Evolutionary conservation across 2,113 vertebrate genomes (phyloP).

Genomic region (Lepisosteus osseus): DNA sequence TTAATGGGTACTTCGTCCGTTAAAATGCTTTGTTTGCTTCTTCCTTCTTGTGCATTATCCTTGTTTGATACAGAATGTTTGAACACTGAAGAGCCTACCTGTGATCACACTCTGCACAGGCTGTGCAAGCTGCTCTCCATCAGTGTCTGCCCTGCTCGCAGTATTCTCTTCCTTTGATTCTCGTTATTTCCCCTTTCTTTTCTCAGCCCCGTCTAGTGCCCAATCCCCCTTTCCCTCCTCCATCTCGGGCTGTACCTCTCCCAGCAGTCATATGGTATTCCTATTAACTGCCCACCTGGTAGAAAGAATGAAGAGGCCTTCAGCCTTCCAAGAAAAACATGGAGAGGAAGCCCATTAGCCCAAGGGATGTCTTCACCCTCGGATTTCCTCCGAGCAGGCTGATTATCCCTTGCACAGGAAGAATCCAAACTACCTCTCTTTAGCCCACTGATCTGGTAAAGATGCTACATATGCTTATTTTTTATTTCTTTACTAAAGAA

Average conservation of each 20-base stretch:
- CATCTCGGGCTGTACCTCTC: background rate
- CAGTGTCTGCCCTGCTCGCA: background rate
- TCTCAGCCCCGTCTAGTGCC: slow-evolving; percentile 17
- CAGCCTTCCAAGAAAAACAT: slow-evolving; percentile 39
- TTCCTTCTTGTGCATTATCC: too few relatives aligned
- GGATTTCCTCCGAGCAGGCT: slow-evolving; percentile 39
- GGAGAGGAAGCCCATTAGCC: slow-evolving; percentile 36
- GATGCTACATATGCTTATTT: too few relatives aligned
- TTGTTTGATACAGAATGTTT: too few relatives aligned
- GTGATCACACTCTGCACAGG: too few relatives aligned
- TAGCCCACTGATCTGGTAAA: too few relatives aligned
- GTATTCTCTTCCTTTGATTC: background rate
- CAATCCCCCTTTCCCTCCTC: background rate
- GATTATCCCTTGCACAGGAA: slow-evolving; percentile 22
- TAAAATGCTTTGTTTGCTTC: too few relatives aligned
- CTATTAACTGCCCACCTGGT: slow-evolving; percentile 46
- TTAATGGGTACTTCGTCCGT: too few relatives aligned
- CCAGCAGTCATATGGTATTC: slow-evolving; percentile 47
- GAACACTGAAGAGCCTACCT: too few relatives aligned
- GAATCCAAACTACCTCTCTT: too few relatives aligned
- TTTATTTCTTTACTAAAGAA: too few relatives aligned
- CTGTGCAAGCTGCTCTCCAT: background rate
- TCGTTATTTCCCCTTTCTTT: background rate
- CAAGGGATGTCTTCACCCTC: slow-evolving; percentile 38
- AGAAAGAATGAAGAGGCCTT: slow-evolving; percentile 40